A percentile compares a stretch with the other conserved stretches of the same genome.
Evolutionary conservation across 2,888 invertebrate genomes (phyloP).

Genomic region (Linnaemya tessellans): DNA sequence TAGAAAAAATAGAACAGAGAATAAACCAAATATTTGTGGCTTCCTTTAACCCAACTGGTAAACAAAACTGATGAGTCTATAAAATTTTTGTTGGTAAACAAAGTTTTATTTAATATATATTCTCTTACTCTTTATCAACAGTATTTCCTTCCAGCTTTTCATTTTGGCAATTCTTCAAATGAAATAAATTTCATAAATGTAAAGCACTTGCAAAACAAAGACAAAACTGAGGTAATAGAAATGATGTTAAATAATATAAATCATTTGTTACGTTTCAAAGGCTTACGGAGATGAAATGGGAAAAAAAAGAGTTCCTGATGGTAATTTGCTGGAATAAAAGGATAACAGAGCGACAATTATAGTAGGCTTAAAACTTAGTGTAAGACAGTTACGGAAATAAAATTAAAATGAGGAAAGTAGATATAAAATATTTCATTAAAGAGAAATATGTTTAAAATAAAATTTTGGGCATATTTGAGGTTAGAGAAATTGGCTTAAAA

Average conservation of each 20-base stretch:
- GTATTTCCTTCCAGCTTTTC: constrained; percentile 15
- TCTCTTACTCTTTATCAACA: neutral
- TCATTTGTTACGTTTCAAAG: constrained; percentile 26
- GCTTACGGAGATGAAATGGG: neutral
- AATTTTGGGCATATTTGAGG: too few species aligned
- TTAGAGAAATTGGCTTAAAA: too few species aligned
- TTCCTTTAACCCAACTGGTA: neutral
- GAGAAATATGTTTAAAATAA: too few species aligned
- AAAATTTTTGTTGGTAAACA: constrained; percentile 59
- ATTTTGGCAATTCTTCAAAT: constrained; percentile 65
- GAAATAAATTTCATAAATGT: constrained; percentile 4
- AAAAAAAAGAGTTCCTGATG: neutral
- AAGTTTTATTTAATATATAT: constrained; percentile 37
- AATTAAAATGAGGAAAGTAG: too few species aligned
- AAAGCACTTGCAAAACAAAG: constrained; percentile 14
- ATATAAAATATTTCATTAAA: too few species aligned
- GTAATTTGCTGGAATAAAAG: neutral
- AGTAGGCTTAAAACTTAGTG: too few species aligned
- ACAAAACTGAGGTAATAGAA: constrained; percentile 43
- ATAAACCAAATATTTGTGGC: constrained; percentile 28
- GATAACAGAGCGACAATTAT: neutral
- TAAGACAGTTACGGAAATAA: too few species aligned
- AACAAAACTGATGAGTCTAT: constrained; percentile 52
- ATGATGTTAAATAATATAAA: constrained; percentile 61
- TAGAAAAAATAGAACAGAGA: neutral